Evolutionary conservation across 2,113 vertebrate species (phyloP), one percentile per base, ranked within the genome.

Genomic region (Saguinus imperator): DNA sequence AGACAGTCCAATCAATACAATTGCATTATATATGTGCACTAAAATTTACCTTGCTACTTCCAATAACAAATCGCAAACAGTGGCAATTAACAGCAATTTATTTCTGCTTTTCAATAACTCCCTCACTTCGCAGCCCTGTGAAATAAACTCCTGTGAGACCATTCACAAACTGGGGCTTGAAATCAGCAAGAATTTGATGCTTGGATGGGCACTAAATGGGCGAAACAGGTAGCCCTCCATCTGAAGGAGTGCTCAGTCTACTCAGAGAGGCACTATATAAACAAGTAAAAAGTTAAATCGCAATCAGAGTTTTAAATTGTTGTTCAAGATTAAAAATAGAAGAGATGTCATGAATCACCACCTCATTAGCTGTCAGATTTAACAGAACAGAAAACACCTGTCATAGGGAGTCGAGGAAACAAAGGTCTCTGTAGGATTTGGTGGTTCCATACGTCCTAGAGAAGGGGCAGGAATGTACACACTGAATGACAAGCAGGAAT

Each of bases 31-130:
- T 96, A 95, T 6, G 20, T 50, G 16, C 18, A 91, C 29, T 93
- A 76, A 96, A 94, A 91, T 79, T 95, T 95, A 96, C 75, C 89
- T 94, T 93, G 37, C 25, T 70, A 58, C 90, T 92, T 90, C 35
- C 76, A 97, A 70, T 7, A 66, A 88, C 72, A 98, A 98, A 98
- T 37, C 96, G 95, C 20, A 83, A 97, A 75, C 83, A 97, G 92
- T 66, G 91, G 1, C 79, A 91, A 55, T 91, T 95, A 88, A 45
- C 35, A 77, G 58, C 52, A 81, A 98, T 98, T 97, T 97, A 94
- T 93, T 83, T 35, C 66, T 52, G 37, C 66, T 95, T 86, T 94
- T 92, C 95, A 32, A 95, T 89, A 86, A 94, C 27, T 17, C 8
- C 29, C 75, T 97, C 79, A 45, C 55, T 96, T 87, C 43, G 45